Conservation (phyloP, 2,113 vertebrate species). For the Corynorhinus townsendii region DNA sequence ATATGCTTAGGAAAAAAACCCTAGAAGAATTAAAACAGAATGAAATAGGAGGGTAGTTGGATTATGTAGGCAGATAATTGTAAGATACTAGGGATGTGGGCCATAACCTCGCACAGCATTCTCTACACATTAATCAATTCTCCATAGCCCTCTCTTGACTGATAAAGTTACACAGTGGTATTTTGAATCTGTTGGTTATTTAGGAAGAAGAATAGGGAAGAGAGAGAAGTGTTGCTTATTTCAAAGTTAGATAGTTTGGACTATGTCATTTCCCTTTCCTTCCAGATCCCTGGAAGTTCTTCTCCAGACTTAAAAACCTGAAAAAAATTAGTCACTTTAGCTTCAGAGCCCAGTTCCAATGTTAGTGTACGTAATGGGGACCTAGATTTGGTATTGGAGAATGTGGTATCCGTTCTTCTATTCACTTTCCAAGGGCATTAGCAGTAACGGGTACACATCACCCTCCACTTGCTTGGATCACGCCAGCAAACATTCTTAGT, state of each 20-base stretch:
- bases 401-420: background rate
- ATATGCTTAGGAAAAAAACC: background rate
- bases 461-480: background rate
- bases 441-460: background rate
- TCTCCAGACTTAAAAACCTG: background rate
- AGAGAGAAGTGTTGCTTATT: background rate
- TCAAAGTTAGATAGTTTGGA: background rate
- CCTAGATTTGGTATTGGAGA: background rate
- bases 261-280: background rate
- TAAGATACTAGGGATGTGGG: background rate
- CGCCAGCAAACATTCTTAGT: background rate
- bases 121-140: background rate
- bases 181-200: background rate
- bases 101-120: background rate
- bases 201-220: slow-evolving; percentile 12
- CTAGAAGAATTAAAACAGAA: background rate
- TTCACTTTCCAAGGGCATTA: background rate
- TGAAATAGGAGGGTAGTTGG: background rate
- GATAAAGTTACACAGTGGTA: background rate
- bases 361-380: background rate
- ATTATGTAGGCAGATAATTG: background rate
- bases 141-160: background rate
- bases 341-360: background rate
- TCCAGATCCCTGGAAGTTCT: background rate
- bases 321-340: background rate